phyloP scores from a whole-genome alignment of 2,888 invertebrate genomes.

The Melangyna quadrimaculata region DNA sequence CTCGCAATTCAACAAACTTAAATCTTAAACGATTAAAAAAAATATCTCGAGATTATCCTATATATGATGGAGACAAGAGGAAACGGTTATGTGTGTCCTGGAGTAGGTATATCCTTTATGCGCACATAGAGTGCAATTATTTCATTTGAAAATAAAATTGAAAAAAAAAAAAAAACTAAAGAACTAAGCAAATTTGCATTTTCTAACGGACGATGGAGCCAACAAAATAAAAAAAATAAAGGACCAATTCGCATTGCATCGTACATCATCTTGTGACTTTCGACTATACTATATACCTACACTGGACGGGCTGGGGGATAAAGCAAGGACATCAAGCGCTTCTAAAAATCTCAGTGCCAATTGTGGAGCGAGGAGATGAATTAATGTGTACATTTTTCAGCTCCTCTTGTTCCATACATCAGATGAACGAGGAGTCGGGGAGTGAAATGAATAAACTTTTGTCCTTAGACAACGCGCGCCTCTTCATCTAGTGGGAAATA shows the following conservation, averaged over 20 bases:
- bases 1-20: background rate
- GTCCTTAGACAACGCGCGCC: constrained; percentile 62
- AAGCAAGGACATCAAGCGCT: constrained; percentile 28
- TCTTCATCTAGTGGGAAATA: constrained; percentile 52
- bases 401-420: background rate
- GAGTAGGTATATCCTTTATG: constrained; percentile 12
- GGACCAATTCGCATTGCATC: constrained; percentile 23
- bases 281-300: background rate
- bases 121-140: constrained; percentile 55
- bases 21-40: background rate
- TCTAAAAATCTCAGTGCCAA: constrained; percentile 43
- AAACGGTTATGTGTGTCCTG: background rate
- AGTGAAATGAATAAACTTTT: constrained; percentile 68
- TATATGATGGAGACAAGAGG: constrained; percentile 14
- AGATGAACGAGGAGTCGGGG: constrained; percentile 25
- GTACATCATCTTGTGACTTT: constrained; percentile 43
- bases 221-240: constrained; percentile 24
- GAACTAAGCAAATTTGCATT: constrained; percentile 64
- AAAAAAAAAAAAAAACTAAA: constrained; percentile 19
- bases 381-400: constrained; percentile 49
- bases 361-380: constrained; percentile 41
- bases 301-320: constrained; percentile 32
- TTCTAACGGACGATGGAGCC: constrained; percentile 30
- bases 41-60: background rate
- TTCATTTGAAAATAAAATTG: constrained; percentile 27